Base-by-base conservation (phyloP, 2,888 invertebrate species). In the Chorisops tibialis region DNA sequence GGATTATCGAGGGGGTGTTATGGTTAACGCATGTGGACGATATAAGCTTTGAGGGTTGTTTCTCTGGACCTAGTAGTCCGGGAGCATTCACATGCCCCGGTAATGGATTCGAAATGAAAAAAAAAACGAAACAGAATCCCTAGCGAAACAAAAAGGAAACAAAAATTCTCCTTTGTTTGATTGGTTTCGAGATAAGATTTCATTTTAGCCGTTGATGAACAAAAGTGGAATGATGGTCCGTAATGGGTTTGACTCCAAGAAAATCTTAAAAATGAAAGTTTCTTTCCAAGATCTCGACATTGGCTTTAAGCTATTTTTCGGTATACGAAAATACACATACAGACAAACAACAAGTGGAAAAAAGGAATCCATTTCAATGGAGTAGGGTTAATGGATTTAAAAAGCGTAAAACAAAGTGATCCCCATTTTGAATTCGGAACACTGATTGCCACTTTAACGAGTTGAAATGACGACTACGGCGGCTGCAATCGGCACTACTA, bases 1-100 rank as follows among this genome's bases (percentile, higher is more conserved):
- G 62, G 64, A 62, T 64, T 64, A 64, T 59, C 59, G 52, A 39
- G 59, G 49, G 51, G 58, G 61, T 59, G 61, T 49, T 62, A 62
- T 59, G 61, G 59, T 60, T 48, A 12, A 58, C 64, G 54, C 64
- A 61, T 56, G 56, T 64, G 56, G 50, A 35, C 16, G 45, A 9
- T 14, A 22, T 35, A 19, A 16, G 43, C 9, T 24, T 12, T 43
- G 24, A 19, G 56, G 45, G 47, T 54, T 39, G 35, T 50, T 54
- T 54, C 39, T 51, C 41, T 39, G 19, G 19, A 19, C 16, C 5
- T 43, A 30, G 18, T 35, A 4, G 43, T 56, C 56, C 30, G 43
- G 18, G 45, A 56, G 43, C 43, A 56, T 56, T 56, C 56, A 56
- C 56, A 43, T 56, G 43, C 30, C 30, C 18, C 24, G 43, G 45